These are phyloP conservation scores for Anas platyrhynchos DNA, from an alignment of 2,113 vertebrate species.

Conservation along the genomic window DNA sequence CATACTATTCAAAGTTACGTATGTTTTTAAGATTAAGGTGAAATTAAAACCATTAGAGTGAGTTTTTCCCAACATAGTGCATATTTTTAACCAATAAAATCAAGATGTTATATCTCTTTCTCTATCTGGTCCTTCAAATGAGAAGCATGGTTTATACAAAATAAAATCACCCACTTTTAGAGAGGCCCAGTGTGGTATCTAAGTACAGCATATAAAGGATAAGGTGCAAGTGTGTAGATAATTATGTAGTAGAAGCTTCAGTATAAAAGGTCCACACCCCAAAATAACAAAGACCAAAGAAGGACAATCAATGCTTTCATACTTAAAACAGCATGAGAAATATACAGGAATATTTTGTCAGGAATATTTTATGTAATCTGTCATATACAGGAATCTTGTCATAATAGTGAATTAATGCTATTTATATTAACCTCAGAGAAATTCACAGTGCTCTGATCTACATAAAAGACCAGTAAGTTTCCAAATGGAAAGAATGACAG, in stretches of 20 bases:
- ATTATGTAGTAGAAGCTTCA: neutral
- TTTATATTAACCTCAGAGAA: neutral
- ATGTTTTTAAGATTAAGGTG: neutral
- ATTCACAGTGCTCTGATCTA: neutral
- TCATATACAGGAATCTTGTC: neutral
- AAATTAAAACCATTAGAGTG: neutral
- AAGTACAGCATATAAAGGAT: neutral
- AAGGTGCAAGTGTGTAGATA: neutral
- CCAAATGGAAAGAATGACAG: neutral
- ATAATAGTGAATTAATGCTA: neutral
- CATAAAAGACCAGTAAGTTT: neutral
- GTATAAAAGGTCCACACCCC: neutral
- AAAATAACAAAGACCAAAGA: neutral
- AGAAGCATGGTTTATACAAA: neutral
- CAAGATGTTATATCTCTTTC: neutral
- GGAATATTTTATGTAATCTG: too few relatives aligned
- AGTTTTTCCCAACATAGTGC: neutral
- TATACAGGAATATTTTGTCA: neutral
- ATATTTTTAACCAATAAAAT: neutral
- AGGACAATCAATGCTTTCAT: neutral
- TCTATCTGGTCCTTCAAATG: neutral
- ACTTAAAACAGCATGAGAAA: neutral
- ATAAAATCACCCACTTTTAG: neutral
- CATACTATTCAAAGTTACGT: neutral
- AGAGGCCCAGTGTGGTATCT: neutral